Conservation (phyloP, 1,140 invertebrate genomes). For the Chrysoperla carnea region DNA sequence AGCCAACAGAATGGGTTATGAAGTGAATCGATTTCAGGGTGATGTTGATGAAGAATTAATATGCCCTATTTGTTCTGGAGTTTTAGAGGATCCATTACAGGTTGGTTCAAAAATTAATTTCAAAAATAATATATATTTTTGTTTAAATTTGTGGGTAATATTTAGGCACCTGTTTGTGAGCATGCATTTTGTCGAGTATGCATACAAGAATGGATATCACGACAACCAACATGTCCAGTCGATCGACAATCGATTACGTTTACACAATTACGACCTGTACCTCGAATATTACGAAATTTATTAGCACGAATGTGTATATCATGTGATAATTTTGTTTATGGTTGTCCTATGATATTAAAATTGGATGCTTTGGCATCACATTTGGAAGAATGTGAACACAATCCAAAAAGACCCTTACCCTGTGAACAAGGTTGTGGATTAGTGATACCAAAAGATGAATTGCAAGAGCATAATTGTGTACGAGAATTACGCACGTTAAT, state of each 20-base stretch:
- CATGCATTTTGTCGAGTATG: slow-evolving; percentile 89
- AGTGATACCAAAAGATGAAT: slow-evolving; percentile 86
- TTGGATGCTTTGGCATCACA: slow-evolving; percentile 68
- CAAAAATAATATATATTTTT: too few species aligned
- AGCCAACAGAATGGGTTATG: slow-evolving; percentile 58
- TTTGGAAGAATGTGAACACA: slow-evolving; percentile 81
- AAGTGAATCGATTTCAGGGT: slow-evolving; percentile 72
- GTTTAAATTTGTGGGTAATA: too few species aligned
- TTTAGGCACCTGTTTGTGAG: slow-evolving; percentile 83
- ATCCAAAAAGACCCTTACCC: slow-evolving; percentile 81
- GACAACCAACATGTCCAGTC: slow-evolving; percentile 84
- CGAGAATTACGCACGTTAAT: slow-evolving; percentile 71
- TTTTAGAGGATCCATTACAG: slow-evolving; percentile 79
- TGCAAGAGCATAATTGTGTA: slow-evolving; percentile 88
- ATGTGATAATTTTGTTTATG: slow-evolving; percentile 80
- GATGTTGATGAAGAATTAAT: slow-evolving; percentile 84
- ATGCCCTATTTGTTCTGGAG: slow-evolving; percentile 81
- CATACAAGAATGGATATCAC: slow-evolving; percentile 85
- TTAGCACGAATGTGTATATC: slow-evolving; percentile 70
- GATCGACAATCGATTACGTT: slow-evolving; percentile 77
- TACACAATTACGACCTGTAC: slow-evolving; percentile 73
- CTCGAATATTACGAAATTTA: slow-evolving; percentile 80
- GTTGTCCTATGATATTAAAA: slow-evolving; percentile 71
- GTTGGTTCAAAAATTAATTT: slow-evolving; percentile 25
- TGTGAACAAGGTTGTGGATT: slow-evolving; percentile 88